Base-by-base conservation (phyloP, 2,797 vertebrate species). In the Luscinia megarhynchos region DNA sequence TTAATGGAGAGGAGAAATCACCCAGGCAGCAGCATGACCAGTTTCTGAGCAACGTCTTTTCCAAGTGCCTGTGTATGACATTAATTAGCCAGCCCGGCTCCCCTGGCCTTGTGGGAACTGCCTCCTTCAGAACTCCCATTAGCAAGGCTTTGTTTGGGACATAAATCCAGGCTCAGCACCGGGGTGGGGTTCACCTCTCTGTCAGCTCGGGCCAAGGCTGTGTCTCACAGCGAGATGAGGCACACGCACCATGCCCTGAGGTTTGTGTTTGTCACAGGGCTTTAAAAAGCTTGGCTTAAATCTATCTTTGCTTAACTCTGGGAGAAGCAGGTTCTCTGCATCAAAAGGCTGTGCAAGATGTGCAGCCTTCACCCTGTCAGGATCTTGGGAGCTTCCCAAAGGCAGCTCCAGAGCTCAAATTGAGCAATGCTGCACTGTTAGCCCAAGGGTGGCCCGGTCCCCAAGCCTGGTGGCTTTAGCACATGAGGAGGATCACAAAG, bases 161-260 rank as follows among this genome's bases (percentile, higher is more conserved):
- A 90, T 90, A 94, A 94, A 96, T 92, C 89, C 91, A 76, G 3
- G 69, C 84, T 69, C 76, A 67, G 91, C 79, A 34, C 13, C 10
- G 73, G 95, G 89, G 91, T 70, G 94, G 91, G 53, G 83, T 12
- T 95, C 85, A 90, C 87, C 84, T 95, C 90, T 95, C 59, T 5
- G 4, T 45, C 40, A 84, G 91, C 84, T 36, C 32, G 1, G 87
- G 89, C 84, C 91, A 63, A 68, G 66, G 51, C 92, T 48, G 88
- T 4, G 27, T 40, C 88, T 78, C 11, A 41, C 80, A 62, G 85
- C 0, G 1, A 67, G 77, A 64, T 18, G 82, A 85, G 75, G 94
- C 27, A 5, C 82, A 92, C 2, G 8, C 55, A 78, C 29, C 51
- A 16, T 1, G 36, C 66, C 93, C 57, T 0, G 10, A 87, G 57